Percentiles rank a stretch among this genome's conserved stretches.
These are phyloP conservation scores for Hesperophylax magnus DNA, from an alignment of 1,140 invertebrate species.

Conservation along the genomic window DNA sequence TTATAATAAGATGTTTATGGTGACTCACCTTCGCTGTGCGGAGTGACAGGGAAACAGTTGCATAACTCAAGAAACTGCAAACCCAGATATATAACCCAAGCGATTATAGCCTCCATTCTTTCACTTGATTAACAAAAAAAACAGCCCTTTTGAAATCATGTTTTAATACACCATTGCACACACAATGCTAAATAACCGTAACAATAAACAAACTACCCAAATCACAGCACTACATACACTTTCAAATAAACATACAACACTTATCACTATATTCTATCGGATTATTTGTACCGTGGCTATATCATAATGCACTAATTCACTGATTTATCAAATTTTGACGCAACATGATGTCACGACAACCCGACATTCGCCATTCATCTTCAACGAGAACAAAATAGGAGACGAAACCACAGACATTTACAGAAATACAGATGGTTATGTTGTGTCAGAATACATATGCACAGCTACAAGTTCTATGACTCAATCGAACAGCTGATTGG, in stretches of 20 bases:
- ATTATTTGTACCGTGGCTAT: slow-evolving; percentile 26
- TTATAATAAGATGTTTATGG: slow-evolving; percentile 22
- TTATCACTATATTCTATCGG: slow-evolving; percentile 17
- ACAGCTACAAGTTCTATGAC: not conserved
- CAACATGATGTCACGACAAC: slow-evolving; percentile 43
- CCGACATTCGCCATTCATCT: slow-evolving; percentile 40
- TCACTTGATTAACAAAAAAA: slow-evolving; percentile 42
- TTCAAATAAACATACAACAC: slow-evolving; percentile 32
- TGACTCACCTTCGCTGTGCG: slow-evolving; percentile 45
- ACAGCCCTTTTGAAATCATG: slow-evolving; percentile 38
- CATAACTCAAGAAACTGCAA: slow-evolving; percentile 47
- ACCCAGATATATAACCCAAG: slow-evolving; percentile 42
- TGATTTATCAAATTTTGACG: slow-evolving; percentile 43
- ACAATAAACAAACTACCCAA: slow-evolving; percentile 37
- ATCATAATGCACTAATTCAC: slow-evolving; percentile 40
- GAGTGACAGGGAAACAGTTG: slow-evolving; percentile 47
- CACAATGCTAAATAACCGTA: slow-evolving; percentile 33
- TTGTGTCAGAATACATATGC: not conserved
- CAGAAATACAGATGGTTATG: slow-evolving; percentile 9
- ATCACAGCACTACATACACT: slow-evolving; percentile 27
- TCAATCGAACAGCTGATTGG: slow-evolving; percentile 21
- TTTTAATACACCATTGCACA: slow-evolving; percentile 45
- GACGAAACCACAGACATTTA: slow-evolving; percentile 26
- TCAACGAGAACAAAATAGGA: slow-evolving; percentile 43
- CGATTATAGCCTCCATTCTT: slow-evolving; percentile 45